Evolutionary conservation across 1,140 invertebrate species (phyloP).

Genomic region (Lutraria rhynchaena): DNA sequence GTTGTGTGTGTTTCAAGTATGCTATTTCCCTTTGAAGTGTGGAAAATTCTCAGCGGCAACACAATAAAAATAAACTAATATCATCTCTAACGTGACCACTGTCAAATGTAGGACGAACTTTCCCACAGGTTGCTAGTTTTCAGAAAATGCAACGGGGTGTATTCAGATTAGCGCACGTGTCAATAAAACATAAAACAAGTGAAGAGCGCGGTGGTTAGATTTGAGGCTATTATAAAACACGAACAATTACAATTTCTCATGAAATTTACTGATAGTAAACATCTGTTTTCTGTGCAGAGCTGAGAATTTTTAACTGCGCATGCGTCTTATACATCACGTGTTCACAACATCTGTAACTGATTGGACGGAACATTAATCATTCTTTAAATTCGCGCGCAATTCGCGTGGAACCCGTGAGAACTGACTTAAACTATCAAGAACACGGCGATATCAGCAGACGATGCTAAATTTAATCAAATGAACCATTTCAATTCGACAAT

Average conservation of each 20-base stretch:
- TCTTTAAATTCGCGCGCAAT: conserved; percentile 30
- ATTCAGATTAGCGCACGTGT: conserved; percentile 14
- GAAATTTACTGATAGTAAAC: conserved; percentile 38
- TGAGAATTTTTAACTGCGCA: conserved; percentile 1
- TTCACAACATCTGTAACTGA: background rate
- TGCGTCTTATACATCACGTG: conserved; percentile 15
- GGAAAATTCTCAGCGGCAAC: conserved; percentile 1
- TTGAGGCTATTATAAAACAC: conserved; percentile 26
- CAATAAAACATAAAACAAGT: conserved; percentile 25
- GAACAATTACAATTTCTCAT: conserved; percentile 43
- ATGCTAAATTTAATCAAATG: no score
- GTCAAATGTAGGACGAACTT: conserved; percentile 16
- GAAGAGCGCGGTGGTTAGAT: conserved; percentile 2
- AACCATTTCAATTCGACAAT: no score
- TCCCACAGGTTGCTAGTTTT: conserved; percentile 30
- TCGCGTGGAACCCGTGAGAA: conserved; percentile 33
- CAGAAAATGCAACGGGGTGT: conserved; percentile 28
- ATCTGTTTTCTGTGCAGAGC: conserved; percentile 10
- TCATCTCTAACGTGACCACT: background rate
- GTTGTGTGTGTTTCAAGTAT: conserved; percentile 1
- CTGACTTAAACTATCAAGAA: no score
- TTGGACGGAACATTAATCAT: background rate
- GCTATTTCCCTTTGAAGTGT: conserved; percentile 25
- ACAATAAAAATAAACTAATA: conserved; percentile 18
- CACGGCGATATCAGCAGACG: no score